Conservation (phyloP, 2,888 invertebrate species). For the Eristalis arbustorum region DNA sequence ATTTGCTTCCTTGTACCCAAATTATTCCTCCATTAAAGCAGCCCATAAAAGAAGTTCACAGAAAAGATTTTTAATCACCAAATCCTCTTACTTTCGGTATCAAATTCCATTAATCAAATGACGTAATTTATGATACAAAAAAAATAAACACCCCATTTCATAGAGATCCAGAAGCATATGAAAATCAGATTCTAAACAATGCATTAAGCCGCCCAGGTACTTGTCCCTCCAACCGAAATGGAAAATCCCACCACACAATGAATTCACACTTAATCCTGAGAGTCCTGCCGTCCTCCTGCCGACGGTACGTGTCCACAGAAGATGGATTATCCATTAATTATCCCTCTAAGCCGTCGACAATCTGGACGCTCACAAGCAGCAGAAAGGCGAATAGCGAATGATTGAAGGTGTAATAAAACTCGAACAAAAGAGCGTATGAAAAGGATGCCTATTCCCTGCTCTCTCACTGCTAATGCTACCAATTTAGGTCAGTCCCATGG, state of each 20-base stretch:
- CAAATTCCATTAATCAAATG: background rate
- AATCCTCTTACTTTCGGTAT: background rate
- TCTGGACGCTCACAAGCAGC: conserved; percentile 29
- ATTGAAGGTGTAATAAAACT: conserved; percentile 45
- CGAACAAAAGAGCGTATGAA: conserved; percentile 8
- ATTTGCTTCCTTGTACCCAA: too few relatives aligned
- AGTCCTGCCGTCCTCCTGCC: background rate
- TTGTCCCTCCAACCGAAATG: background rate
- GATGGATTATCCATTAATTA: conserved; percentile 34
- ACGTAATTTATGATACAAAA: background rate
- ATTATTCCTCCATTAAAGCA: too few relatives aligned
- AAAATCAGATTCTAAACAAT: background rate
- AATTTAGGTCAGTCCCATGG: conserved; percentile 27
- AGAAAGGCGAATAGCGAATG: conserved; percentile 3
- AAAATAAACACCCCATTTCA: background rate
- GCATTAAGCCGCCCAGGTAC: background rate
- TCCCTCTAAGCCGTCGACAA: conserved; percentile 41
- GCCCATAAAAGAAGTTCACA: background rate
- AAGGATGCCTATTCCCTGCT: background rate
- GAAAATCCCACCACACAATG: background rate
- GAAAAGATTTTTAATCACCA: background rate
- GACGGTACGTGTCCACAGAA: background rate
- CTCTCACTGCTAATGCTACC: background rate
- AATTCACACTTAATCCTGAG: conserved; percentile 20
- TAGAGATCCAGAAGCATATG: background rate